A percentile compares a stretch with the other conserved stretches of the same genome.
Conservation (phyloP, 35 echinoderm and acorn worm genomes). For the Apostichopus parvimensis region DNA sequence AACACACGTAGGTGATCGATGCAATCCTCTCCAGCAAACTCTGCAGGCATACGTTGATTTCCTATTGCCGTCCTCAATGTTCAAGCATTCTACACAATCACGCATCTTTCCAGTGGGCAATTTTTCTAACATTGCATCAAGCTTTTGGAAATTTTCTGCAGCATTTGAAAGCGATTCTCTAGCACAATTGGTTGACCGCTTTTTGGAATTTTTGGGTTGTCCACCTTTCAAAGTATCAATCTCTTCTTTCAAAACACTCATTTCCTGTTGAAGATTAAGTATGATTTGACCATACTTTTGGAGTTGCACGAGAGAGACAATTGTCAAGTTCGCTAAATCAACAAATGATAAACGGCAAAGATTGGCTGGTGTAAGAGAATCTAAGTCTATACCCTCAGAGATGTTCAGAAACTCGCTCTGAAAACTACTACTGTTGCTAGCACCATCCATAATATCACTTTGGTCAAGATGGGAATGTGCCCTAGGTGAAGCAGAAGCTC, state of each 20-base stretch:
- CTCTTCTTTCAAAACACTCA: conserved; percentile 47
- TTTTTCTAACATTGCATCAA: conserved; percentile 57
- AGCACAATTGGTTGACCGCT: conserved; percentile 45
- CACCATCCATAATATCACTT: conserved; percentile 50
- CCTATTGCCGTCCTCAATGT: conserved; percentile 6
- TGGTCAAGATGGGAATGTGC: conserved; percentile 60
- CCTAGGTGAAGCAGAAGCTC: conserved; percentile 24
- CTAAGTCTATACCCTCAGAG: conserved; percentile 53
- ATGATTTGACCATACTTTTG: conserved; percentile 60
- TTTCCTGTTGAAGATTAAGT: conserved; percentile 48
- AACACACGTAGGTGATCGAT: conserved; percentile 40
- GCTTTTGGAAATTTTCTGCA: conserved; percentile 52
- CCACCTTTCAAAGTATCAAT: conserved; percentile 28
- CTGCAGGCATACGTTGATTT: conserved; percentile 23
- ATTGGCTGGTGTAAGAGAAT: conserved; percentile 59
- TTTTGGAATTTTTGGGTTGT: conserved; percentile 45
- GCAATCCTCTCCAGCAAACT: conserved; percentile 39
- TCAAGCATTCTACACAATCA: conserved; percentile 51
- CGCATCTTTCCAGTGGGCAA: conserved; percentile 32
- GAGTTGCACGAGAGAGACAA: conserved; percentile 55
- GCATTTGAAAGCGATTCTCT: conserved; percentile 40
- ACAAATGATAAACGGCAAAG: conserved; percentile 64
- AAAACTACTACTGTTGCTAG: conserved; percentile 49
- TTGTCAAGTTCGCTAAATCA: conserved; percentile 54
- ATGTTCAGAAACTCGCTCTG: conserved; percentile 56